These are phyloP conservation scores for Brachionus plicatilis DNA, from an alignment of 1,140 invertebrate species.

Conservation along the genomic window DNA sequence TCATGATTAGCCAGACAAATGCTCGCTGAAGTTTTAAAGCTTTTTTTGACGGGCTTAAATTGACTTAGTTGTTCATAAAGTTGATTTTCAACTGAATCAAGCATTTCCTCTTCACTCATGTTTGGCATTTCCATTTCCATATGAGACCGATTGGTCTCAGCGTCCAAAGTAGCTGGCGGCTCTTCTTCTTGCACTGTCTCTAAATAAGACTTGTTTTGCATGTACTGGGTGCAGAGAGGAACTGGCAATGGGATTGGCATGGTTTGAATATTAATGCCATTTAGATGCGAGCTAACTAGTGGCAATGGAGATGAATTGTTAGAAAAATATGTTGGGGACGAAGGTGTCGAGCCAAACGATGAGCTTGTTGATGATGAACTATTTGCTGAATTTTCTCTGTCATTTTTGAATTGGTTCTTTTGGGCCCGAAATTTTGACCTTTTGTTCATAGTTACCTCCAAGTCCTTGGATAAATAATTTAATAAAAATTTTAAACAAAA, in stretches of 20 bases:
- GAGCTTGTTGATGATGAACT: slow-evolving; percentile 6
- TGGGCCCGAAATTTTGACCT: neutral
- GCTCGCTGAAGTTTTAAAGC: neutral
- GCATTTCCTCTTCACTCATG: neutral
- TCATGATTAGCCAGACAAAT: neutral
- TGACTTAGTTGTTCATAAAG: slow-evolving; percentile 28
- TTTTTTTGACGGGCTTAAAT: slow-evolving; percentile 23
- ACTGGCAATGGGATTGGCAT: neutral
- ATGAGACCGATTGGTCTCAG: neutral
- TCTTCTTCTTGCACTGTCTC: slow-evolving; percentile 28
- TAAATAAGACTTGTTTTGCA: slow-evolving; percentile 3
- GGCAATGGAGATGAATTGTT: neutral
- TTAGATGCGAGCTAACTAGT: neutral
- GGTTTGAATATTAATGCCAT: slow-evolving; percentile 14
- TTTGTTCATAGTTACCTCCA: neutral
- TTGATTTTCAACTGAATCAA: neutral
- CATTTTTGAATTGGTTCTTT: slow-evolving; percentile 2
- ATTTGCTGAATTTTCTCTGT: neutral
- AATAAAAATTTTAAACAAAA: neutral
- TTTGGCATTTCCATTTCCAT: neutral
- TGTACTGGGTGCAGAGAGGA: neutral
- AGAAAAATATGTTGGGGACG: neutral
- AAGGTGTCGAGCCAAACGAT: slow-evolving; percentile 13
- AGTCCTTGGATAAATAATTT: neutral
- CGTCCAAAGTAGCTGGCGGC: neutral